Evolutionary conservation across 2,797 vertebrate genomes (phyloP).

Genomic region (Ptychobarbus kaznakovi): DNA sequence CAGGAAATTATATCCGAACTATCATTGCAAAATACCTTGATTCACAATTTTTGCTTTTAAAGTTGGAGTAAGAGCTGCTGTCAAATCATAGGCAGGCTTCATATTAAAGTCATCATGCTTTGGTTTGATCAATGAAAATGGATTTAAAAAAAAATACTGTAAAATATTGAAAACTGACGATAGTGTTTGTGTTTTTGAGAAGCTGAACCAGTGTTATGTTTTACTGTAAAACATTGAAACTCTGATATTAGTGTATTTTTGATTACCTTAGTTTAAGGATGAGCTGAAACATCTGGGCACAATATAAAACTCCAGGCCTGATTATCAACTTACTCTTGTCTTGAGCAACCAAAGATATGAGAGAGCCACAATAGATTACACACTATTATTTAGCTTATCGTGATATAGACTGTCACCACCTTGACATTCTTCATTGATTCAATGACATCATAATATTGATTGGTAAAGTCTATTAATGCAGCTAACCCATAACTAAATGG

Average conservation of each 20-base stretch:
- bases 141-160: background rate
- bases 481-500: background rate
- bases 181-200: background rate
- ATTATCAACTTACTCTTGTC: slow-evolving; percentile 12
- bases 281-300: background rate
- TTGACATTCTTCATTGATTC: slow-evolving; percentile 14
- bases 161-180: background rate
- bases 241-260: background rate
- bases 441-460: too few species aligned
- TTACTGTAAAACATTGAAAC: background rate
- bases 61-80: background rate
- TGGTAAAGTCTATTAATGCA: too few species aligned
- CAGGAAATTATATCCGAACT: background rate
- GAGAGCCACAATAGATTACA: background rate
- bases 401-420: background rate
- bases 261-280: background rate
- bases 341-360: slow-evolving; percentile 26
- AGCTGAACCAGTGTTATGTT: background rate
- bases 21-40: background rate
- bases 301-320: background rate
- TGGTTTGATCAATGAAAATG: background rate
- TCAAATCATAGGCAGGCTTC: background rate
- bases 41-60: background rate
- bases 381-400: slow-evolving; percentile 6
- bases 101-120: background rate